These are phyloP conservation scores for Anaspis maculata DNA, from an alignment of 2,888 invertebrate genomes.

Conservation along the genomic window DNA sequence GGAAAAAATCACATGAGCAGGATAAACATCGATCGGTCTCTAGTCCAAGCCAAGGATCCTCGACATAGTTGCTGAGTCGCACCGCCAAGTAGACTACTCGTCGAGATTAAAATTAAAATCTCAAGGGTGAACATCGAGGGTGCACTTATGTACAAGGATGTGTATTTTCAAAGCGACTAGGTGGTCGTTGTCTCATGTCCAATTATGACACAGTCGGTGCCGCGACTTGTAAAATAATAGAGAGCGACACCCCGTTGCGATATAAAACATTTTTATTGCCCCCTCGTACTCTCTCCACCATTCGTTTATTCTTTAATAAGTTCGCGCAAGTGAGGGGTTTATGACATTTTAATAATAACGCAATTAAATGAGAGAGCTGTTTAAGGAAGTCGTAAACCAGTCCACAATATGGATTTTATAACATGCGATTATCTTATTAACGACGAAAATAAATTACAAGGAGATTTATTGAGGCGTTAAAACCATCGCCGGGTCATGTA, in stretches of 20 bases:
- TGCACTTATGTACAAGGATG: slow-evolving; percentile 4
- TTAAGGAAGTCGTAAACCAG: slow-evolving; percentile 21
- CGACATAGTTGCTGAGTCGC: slow-evolving; percentile 23
- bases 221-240: slow-evolving; percentile 20
- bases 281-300: slow-evolving; percentile 7
- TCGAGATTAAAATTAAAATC: slow-evolving; percentile 27
- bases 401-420: slow-evolving; percentile 25
- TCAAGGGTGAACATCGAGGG: slow-evolving; percentile 19
- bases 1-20: too few species aligned
- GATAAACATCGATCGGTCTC: too few species aligned
- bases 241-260: slow-evolving; percentile 20
- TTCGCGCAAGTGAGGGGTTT: slow-evolving; percentile 14
- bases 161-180: slow-evolving; percentile 6
- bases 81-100: slow-evolving; percentile 20
- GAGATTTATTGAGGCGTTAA: slow-evolving; percentile 14
- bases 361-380: slow-evolving; percentile 27
- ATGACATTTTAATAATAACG: slow-evolving; percentile 24
- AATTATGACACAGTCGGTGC: slow-evolving; percentile 19
- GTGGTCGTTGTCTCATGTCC: slow-evolving; percentile 18
- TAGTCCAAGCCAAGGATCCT: too few species aligned
- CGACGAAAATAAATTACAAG: slow-evolving; percentile 26
- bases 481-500: too few species aligned
- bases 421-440: slow-evolving; percentile 20
- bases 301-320: slow-evolving; percentile 19
- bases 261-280: slow-evolving; percentile 20